Evolutionary conservation across 2,888 invertebrate species (phyloP).

Genomic region (Lithophane socia): DNA sequence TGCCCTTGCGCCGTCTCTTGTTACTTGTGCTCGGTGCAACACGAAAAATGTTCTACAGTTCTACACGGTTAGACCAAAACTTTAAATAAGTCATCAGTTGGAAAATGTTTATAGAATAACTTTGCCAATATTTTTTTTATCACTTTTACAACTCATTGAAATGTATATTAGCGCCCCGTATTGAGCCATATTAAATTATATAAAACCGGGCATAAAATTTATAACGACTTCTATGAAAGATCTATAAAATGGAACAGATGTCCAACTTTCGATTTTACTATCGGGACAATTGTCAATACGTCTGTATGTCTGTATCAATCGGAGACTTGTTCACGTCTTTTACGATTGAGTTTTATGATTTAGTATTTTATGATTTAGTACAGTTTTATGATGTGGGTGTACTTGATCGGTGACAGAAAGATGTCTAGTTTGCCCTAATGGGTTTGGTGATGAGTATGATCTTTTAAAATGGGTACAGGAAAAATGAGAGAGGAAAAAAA

Average conservation of each 20-base stretch:
- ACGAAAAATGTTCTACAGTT: no score
- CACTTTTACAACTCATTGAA: conserved; percentile 12
- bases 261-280: conserved; percentile 60
- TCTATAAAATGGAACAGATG: conserved; percentile 53
- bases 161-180: conserved; percentile 15
- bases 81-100: background rate
- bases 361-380: no score
- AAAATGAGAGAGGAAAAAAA: background rate
- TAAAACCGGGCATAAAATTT: conserved; percentile 27
- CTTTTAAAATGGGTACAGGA: background rate
- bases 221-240: conserved; percentile 9
- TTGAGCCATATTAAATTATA: conserved; percentile 1
- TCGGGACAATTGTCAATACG: conserved; percentile 43
- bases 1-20: no score
- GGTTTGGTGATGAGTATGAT: background rate
- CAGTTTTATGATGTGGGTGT: conserved; percentile 46
- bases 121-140: background rate
- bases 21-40: no score
- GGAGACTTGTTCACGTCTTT: conserved; percentile 37
- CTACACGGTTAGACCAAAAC: background rate
- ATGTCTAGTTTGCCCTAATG: background rate
- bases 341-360: conserved; percentile 51
- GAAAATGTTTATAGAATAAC: no score
- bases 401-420: conserved; percentile 28
- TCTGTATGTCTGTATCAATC: conserved; percentile 35